Evolutionary conservation across 2,888 invertebrate genomes (phyloP).

Genomic region (Azorinus chamasolen): DNA sequence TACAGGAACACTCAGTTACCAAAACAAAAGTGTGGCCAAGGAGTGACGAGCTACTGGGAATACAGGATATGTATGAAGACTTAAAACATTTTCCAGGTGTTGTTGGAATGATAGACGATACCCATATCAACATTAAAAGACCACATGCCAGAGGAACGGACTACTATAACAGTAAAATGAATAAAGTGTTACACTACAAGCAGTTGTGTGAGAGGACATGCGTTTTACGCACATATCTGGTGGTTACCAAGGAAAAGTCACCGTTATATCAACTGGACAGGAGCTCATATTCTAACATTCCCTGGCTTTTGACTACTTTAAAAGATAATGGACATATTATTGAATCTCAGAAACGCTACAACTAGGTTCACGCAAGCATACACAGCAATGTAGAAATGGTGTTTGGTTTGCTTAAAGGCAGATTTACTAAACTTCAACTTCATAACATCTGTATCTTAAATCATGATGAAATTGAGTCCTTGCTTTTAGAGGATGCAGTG

Average conservation of each 20-base stretch:
- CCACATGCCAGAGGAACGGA: conserved; percentile 17
- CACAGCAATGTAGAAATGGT: conserved; percentile 19
- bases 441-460: conserved; percentile 35
- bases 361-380: conserved; percentile 15
- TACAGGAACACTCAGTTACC: conserved; percentile 16
- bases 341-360: conserved; percentile 5
- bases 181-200: conserved; percentile 36
- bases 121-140: conserved; percentile 28
- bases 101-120: conserved; percentile 31
- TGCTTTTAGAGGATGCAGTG: not conserved
- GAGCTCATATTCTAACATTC: conserved; percentile 21
- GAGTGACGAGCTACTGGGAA: conserved; percentile 12
- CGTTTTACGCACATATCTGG: conserved; percentile 25
- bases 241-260: conserved; percentile 22
- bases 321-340: conserved; percentile 35
- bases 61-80: conserved; percentile 2
- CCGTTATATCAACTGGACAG: conserved; percentile 29
- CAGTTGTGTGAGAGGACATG: conserved; percentile 13
- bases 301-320: conserved; percentile 32
- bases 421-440: conserved; percentile 28
- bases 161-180: conserved; percentile 36
- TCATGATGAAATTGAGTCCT: conserved; percentile 12
- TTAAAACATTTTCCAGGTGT: conserved; percentile 32
- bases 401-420: conserved; percentile 25
- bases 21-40: conserved; percentile 34